Percentiles rank a stretch among this genome's conserved stretches.
Conservation (phyloP, 92 coral and sea anemone genomes). For the Phenganax marumi region DNA sequence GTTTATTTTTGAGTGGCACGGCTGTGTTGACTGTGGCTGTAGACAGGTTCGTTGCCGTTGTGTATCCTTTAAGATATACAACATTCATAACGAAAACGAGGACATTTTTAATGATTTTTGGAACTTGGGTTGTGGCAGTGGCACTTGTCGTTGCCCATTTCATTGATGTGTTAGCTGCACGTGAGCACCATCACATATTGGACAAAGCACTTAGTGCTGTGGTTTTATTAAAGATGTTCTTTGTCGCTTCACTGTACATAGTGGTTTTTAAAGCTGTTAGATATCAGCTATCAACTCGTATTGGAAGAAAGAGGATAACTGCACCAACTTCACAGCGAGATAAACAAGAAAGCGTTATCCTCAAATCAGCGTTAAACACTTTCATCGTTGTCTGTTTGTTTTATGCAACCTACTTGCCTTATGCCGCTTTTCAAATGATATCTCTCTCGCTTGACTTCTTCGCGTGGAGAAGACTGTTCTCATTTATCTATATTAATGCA, state of each 20-base stretch:
- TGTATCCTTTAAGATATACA: constrained; percentile 25
- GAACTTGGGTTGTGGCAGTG: constrained; percentile 4
- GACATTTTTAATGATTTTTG: constrained; percentile 10
- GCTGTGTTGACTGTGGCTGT: constrained; percentile 33
- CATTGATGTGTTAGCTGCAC: not conserved
- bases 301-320: not conserved
- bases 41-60: constrained; percentile 36
- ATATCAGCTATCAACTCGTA: constrained; percentile 17
- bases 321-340: not conserved
- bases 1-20: constrained; percentile 31
- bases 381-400: constrained; percentile 24
- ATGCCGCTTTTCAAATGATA: constrained; percentile 27
- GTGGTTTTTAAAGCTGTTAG: constrained; percentile 32
- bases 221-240: constrained; percentile 13
- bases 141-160: not conserved
- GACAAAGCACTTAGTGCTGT: constrained; percentile 22
- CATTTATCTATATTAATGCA: constrained; percentile 27
- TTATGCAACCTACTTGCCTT: constrained; percentile 30
- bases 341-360: not conserved
- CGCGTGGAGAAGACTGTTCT: constrained; percentile 23
- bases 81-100: not conserved
- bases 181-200: not conserved
- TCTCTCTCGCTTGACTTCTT: constrained; percentile 14
- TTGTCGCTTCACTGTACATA: not conserved
- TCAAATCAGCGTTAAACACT: constrained; percentile 22